A percentile compares a stretch with the other conserved stretches of the same genome.
Conservation (phyloP, 2,888 invertebrate genomes). For the Eupeodes latifasciatus region DNA sequence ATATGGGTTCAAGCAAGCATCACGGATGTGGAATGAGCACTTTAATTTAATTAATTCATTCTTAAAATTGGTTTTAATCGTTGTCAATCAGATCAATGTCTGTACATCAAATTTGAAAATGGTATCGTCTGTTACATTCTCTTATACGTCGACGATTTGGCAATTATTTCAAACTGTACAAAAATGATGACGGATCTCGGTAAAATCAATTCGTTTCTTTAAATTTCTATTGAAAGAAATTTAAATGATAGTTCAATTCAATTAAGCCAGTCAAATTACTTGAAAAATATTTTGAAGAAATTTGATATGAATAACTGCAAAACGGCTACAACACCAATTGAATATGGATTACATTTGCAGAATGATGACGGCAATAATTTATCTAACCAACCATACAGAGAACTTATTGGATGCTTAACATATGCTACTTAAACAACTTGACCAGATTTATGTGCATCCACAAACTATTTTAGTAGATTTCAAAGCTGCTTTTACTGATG, state of each 20-base stretch:
- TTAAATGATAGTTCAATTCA: too few species aligned
- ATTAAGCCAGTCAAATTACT: too few species aligned
- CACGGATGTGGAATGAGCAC: neutral
- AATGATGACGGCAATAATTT: neutral
- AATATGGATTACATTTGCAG: conserved; percentile 25
- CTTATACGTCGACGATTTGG: neutral
- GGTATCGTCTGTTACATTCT: neutral
- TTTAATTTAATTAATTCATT: too few species aligned
- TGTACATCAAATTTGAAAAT: neutral
- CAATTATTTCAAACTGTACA: neutral
- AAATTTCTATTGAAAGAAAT: too few species aligned
- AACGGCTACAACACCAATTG: conserved; percentile 43
- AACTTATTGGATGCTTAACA: conserved; percentile 37
- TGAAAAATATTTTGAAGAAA: too few species aligned
- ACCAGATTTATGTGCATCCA: too few species aligned
- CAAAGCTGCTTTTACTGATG: too few species aligned
- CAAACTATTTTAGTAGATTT: too few species aligned
- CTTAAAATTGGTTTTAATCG: too few species aligned
- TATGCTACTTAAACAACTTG: too few species aligned
- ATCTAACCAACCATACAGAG: conserved; percentile 29
- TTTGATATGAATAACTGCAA: conserved; percentile 54
- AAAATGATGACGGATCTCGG: neutral
- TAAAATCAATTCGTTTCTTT: too few species aligned
- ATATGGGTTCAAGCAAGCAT: conserved; percentile 10
- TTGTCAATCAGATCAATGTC: too few species aligned